Conservation (phyloP, 1,140 invertebrate species). For the Akabosia matsudoensis region DNA sequence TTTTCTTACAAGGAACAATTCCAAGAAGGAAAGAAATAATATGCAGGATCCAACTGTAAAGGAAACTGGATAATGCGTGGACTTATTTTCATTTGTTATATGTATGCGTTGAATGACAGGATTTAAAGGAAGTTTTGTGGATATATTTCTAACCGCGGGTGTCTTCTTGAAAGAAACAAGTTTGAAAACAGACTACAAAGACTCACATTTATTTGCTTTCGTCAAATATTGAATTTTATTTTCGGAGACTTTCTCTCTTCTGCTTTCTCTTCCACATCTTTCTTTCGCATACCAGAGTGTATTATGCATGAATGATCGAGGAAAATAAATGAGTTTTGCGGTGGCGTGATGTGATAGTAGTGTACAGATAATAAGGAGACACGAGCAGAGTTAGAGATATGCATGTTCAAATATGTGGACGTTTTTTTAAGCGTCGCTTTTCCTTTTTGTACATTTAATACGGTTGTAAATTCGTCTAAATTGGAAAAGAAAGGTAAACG, state of each 20-base stretch:
- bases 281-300: background rate
- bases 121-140: no score
- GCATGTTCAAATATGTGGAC: background rate
- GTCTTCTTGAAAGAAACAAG: background rate
- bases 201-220: slow-evolving; percentile 11
- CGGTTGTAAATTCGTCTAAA: background rate
- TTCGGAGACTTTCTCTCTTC: background rate
- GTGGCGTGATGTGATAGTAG: background rate
- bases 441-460: background rate
- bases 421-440: background rate
- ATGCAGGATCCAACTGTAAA: no score
- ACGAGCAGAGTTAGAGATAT: background rate
- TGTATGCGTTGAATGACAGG: no score
- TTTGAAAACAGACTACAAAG: background rate
- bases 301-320: slow-evolving; percentile 14
- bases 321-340: slow-evolving; percentile 8
- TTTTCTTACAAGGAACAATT: no score
- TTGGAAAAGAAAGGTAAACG: slow-evolving; percentile 9
- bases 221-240: slow-evolving; percentile 11
- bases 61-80: no score
- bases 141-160: background rate
- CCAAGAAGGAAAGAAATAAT: no score
- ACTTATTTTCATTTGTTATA: no score
- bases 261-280: background rate
- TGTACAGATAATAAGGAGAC: no score